Evolutionary conservation across 2,888 invertebrate genomes (phyloP).

Genomic region (Campopleginae sp.): DNA sequence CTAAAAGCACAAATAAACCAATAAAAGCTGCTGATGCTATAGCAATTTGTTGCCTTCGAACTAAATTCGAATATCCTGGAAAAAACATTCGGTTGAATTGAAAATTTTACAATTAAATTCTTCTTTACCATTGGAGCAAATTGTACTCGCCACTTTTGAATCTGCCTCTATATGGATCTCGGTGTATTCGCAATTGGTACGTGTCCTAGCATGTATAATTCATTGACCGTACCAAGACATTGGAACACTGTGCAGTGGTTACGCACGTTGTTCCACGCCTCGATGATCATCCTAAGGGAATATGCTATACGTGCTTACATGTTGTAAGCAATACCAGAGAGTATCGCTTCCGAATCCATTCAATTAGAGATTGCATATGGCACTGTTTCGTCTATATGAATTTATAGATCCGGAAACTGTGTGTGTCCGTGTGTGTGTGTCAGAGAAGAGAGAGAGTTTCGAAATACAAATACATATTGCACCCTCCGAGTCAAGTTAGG

Average conservation of each 20-base stretch:
- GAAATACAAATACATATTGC: too few species aligned
- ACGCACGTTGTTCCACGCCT: slow-evolving; percentile 47
- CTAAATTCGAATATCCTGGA: not conserved
- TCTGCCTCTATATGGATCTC: slow-evolving; percentile 1
- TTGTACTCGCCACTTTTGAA: not conserved
- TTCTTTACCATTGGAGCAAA: not conserved
- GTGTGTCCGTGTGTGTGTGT: not conserved
- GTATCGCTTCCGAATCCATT: slow-evolving; percentile 58
- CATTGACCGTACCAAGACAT: slow-evolving; percentile 49
- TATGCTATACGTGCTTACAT: slow-evolving; percentile 31
- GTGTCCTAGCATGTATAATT: slow-evolving; percentile 56
- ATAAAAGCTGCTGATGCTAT: not conserved
- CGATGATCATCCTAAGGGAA: slow-evolving; percentile 59
- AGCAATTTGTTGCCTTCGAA: not conserved
- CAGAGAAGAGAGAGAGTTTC: not conserved
- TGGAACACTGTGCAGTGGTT: slow-evolving; percentile 27
- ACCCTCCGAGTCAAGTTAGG: too few species aligned
- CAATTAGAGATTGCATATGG: slow-evolving; percentile 58
- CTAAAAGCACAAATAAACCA: not conserved
- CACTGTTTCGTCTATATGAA: not conserved
- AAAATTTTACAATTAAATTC: not conserved
- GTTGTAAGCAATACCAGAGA: slow-evolving; percentile 24
- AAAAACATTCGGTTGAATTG: not conserved
- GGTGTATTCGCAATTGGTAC: slow-evolving; percentile 13
- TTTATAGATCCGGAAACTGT: not conserved